These are phyloP conservation scores for Prionailurus viverrinus DNA, from an alignment of 2,113 vertebrate genomes.

Conservation along the genomic window DNA sequence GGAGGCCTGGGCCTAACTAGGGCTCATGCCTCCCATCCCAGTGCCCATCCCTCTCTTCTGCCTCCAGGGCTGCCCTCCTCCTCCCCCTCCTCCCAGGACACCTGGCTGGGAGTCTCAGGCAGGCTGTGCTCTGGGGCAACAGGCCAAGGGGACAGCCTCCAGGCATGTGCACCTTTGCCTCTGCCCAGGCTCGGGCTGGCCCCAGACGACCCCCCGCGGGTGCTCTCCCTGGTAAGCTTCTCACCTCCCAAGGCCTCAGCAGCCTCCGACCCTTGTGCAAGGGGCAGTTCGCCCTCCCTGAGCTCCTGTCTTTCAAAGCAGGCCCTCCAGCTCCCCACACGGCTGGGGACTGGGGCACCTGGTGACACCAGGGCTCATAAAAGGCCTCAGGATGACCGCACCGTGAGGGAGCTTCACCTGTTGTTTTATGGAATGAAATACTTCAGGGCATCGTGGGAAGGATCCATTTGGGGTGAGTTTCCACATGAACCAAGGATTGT, in stretches of 20 bases:
- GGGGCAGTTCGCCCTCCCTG: not conserved
- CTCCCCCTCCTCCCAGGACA: too few species aligned
- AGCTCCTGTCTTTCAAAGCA: not conserved
- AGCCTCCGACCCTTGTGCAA: not conserved
- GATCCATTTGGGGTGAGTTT: not conserved
- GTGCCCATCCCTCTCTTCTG: not conserved
- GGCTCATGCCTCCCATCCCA: rapidly evolving
- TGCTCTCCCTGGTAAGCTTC: not conserved
- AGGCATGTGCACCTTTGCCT: too few species aligned
- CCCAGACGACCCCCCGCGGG: not conserved
- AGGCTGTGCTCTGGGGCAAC: not conserved
- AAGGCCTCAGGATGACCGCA: not conserved
- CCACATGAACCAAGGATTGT: not conserved
- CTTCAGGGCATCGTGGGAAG: not conserved
- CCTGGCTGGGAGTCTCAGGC: not conserved
- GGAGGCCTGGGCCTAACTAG: not conserved
- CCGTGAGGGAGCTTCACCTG: not conserved
- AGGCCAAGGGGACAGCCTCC: too few species aligned
- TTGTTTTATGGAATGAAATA: not conserved
- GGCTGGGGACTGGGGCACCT: not conserved
- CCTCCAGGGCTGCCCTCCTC: not conserved
- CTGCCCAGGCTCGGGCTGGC: not conserved
- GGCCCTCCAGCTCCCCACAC: not conserved
- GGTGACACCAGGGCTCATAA: not conserved
- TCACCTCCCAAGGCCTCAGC: not conserved